Percentiles rank a stretch among this genome's conserved stretches.
Conservation (phyloP, 2,888 invertebrate genomes). For the Pristionchus japonicus region DNA sequence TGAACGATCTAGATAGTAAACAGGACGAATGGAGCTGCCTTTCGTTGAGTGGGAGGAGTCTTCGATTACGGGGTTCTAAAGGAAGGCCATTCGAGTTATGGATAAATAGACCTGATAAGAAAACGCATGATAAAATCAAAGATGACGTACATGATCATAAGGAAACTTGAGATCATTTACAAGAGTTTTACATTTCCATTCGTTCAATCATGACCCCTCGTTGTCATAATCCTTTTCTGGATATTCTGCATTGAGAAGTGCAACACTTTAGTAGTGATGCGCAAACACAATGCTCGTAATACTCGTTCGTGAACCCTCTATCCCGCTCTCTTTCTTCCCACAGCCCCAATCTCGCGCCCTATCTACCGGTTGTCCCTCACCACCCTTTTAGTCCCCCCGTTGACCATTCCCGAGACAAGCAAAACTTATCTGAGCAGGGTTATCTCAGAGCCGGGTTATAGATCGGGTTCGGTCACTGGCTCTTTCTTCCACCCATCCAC, state of each 20-base stretch:
- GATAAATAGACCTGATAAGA: not conserved
- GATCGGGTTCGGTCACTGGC: not conserved
- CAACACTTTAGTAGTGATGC: not conserved
- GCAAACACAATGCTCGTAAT: not conserved
- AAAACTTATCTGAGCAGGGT: conserved; percentile 16
- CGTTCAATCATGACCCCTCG: not conserved
- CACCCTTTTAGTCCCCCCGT: conserved; percentile 7
- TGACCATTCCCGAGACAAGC: conserved; percentile 14
- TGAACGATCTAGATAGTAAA: not conserved
- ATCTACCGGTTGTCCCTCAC: conserved; percentile 24
- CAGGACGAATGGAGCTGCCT: not conserved
- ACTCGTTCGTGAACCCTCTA: not conserved
- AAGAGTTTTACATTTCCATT: not conserved
- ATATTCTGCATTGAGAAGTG: not conserved
- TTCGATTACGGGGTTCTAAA: not conserved
- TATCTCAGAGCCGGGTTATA: conserved; percentile 2
- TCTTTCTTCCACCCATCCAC: not conserved
- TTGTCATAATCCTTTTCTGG: not conserved
- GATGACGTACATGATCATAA: no score
- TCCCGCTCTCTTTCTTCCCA: not conserved
- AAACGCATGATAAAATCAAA: not conserved
- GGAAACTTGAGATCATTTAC: not conserved
- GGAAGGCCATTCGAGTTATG: not conserved
- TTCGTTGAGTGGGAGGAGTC: not conserved
- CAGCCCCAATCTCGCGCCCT: not conserved